These are phyloP conservation scores for Euwallacea similis DNA, from an alignment of 1,140 invertebrate species.

Conservation along the genomic window DNA sequence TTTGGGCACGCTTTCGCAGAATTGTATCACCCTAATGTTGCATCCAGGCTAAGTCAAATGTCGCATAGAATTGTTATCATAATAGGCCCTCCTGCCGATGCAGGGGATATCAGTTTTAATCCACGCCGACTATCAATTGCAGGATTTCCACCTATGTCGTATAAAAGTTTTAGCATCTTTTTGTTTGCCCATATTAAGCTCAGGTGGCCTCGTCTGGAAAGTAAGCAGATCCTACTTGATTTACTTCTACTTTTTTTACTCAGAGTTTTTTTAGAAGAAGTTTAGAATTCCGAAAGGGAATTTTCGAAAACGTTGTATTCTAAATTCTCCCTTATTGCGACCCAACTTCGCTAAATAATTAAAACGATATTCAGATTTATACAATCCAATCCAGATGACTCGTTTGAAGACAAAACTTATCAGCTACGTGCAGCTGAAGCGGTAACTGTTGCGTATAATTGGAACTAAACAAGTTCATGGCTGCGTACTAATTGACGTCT, in stretches of 20 bases:
- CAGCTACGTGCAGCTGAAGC: constrained; percentile 49
- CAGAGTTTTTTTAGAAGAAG: background rate
- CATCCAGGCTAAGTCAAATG: no score
- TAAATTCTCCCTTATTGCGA: background rate
- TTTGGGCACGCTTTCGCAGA: no score
- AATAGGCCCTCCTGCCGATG: constrained; percentile 7
- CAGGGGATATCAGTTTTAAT: constrained; percentile 45
- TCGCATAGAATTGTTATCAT: background rate
- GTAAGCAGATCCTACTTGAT: constrained; percentile 2
- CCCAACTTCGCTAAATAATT: background rate
- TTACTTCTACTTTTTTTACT: background rate
- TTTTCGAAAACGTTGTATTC: background rate
- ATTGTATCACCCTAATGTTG: no score
- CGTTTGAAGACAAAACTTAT: constrained; percentile 43
- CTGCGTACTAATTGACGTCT: constrained; percentile 55
- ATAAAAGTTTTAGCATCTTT: constrained; percentile 49
- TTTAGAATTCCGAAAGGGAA: background rate
- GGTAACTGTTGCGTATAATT: constrained; percentile 54
- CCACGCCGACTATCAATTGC: constrained; percentile 53
- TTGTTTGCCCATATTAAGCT: constrained; percentile 47
- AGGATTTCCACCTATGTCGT: constrained; percentile 52
- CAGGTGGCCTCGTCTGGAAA: constrained; percentile 40
- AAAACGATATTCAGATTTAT: constrained; percentile 34
- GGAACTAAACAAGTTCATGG: constrained; percentile 55
- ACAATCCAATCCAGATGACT: constrained; percentile 35